Evolutionary conservation across 2,797 vertebrate genomes (phyloP).

Genomic region (Sebastes oblongus): DNA sequence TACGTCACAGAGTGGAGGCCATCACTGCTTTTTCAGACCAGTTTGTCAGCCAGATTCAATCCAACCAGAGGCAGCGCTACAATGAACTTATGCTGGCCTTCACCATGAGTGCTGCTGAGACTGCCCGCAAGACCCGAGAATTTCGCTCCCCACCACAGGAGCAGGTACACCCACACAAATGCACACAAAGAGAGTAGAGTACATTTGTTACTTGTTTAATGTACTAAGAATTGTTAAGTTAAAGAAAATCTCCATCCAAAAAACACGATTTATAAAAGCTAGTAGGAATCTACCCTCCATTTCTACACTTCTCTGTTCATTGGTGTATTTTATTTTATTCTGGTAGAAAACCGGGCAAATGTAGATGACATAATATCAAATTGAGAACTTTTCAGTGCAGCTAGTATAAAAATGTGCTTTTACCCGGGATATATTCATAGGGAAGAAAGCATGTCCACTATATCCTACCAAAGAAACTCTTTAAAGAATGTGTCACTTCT

Average conservation of each 20-base stretch:
- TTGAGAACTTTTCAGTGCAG: neutral
- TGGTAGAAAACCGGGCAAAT: neutral
- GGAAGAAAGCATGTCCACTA: too few relatives aligned
- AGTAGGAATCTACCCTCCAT: neutral
- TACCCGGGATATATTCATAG: neutral
- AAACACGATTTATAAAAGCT: neutral
- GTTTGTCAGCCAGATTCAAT: conserved; percentile 89
- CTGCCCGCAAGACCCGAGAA: conserved; percentile 91
- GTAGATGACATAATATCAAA: neutral
- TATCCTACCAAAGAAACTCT: neutral
- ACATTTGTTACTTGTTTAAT: neutral
- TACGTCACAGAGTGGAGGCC: conserved; percentile 94
- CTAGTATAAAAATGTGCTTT: neutral
- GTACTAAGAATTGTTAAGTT: neutral
- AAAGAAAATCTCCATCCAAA: neutral
- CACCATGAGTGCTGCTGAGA: conserved; percentile 93
- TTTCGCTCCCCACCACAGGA: conserved; percentile 96
- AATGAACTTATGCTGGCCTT: conserved; percentile 89
- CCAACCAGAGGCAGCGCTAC: conserved; percentile 90
- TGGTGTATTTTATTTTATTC: neutral
- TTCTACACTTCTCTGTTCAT: neutral
- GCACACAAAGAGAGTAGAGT: neutral
- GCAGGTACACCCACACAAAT: conserved; percentile 80
- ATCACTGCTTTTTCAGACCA: conserved; percentile 91
- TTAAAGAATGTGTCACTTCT: neutral